Percentiles rank a stretch among this genome's conserved stretches.
Evolutionary conservation across 2,113 vertebrate species (phyloP).

Genomic region (Periophthalmodon schlosseri): DNA sequence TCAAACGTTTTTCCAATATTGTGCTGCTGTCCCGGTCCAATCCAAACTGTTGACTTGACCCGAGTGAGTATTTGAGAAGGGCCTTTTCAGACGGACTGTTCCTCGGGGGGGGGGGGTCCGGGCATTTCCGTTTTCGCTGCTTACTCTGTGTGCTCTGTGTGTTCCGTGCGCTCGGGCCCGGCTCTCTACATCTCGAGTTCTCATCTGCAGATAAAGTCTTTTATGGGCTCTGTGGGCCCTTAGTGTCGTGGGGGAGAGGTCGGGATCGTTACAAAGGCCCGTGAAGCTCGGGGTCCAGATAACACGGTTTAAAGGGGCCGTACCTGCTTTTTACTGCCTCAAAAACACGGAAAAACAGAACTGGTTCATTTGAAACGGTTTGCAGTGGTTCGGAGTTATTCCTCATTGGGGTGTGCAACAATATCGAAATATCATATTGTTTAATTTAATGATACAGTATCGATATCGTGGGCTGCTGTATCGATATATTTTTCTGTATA

Average conservation of each 20-base stretch:
- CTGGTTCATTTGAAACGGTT: no score
- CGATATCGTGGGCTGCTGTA: no score
- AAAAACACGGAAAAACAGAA: no score
- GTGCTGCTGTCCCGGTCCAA: slow-evolving; percentile 27
- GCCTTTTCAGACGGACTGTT: slow-evolving; percentile 61
- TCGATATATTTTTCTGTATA: no score
- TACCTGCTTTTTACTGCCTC: no score
- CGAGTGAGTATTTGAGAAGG: slow-evolving; percentile 52
- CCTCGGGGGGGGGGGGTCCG: slow-evolving; percentile 60
- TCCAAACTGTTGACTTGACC: slow-evolving; percentile 68
- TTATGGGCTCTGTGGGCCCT: neutral
- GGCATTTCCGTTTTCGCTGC: slow-evolving; percentile 55
- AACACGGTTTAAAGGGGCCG: neutral
- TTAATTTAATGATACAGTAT: no score
- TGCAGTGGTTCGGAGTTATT: no score
- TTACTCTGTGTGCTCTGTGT: no score
- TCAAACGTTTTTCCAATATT: neutral
- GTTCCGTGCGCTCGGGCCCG: no score
- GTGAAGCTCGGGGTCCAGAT: neutral
- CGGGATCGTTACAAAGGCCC: neutral
- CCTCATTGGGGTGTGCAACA: no score
- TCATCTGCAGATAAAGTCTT: slow-evolving; percentile 54
- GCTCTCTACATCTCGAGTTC: slow-evolving; percentile 64
- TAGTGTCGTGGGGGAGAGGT: neutral
- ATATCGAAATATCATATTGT: no score